Evolutionary conservation across 2,113 vertebrate species (phyloP).

Genomic region (Odontophorus gujanensis): DNA sequence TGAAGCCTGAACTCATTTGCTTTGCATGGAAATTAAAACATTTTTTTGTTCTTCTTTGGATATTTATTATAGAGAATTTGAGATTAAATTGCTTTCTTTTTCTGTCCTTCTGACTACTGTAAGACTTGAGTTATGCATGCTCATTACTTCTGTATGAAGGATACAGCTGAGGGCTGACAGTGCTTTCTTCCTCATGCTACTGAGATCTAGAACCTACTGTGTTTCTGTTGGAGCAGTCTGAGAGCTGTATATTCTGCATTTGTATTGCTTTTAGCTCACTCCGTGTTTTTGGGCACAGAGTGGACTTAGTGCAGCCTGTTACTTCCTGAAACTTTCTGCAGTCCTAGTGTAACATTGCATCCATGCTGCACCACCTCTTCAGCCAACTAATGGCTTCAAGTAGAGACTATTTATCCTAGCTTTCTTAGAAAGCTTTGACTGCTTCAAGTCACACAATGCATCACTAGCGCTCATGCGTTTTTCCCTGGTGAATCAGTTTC

Average conservation of each 20-base stretch:
- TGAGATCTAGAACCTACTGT: background rate
- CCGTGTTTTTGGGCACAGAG: background rate
- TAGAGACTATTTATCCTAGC: background rate
- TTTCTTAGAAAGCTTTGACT: background rate
- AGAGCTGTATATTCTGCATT: background rate
- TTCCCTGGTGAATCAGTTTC: slow-evolving; percentile 22
- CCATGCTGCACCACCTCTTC: background rate
- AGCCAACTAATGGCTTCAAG: background rate
- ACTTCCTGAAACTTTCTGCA: background rate
- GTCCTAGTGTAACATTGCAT: background rate
- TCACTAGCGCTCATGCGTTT: background rate
- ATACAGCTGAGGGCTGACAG: background rate
- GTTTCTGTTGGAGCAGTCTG: rapidly evolving
- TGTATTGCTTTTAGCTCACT: background rate
- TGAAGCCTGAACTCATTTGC: background rate
- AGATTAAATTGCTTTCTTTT: background rate
- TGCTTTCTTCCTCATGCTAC: background rate
- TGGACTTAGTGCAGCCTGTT: background rate
- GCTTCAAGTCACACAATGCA: background rate
- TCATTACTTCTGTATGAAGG: background rate
- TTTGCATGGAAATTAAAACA: background rate
- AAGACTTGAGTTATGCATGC: background rate
- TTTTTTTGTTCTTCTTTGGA: background rate
- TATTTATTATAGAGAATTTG: background rate
- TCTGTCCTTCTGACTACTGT: background rate